Evolutionary conservation across 2,888 invertebrate genomes (phyloP).

Genomic region (Protonemura montana): DNA sequence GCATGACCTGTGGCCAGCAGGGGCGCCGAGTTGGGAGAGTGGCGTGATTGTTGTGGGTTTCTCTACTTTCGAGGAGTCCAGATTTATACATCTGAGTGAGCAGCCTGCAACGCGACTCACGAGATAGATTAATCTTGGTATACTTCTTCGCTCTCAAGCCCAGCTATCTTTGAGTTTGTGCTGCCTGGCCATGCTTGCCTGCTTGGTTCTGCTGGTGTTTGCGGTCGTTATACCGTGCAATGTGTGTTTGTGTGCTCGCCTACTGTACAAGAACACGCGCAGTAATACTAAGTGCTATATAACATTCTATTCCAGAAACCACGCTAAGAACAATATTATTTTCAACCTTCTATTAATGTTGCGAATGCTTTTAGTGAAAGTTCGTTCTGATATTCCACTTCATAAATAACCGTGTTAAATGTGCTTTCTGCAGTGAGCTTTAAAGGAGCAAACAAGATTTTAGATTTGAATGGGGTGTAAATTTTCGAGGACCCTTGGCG

Average conservation of each 20-base stretch:
- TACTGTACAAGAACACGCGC: neutral
- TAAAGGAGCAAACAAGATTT: neutral
- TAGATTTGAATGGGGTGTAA: neutral
- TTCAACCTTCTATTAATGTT: neutral
- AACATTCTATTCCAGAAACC: neutral
- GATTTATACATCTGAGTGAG: neutral
- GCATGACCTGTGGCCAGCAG: neutral
- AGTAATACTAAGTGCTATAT: neutral
- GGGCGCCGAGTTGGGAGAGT: neutral
- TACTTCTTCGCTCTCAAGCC: neutral
- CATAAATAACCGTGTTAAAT: conserved; percentile 12
- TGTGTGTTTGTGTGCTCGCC: neutral
- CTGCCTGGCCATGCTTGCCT: neutral
- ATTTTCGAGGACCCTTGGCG: neutral
- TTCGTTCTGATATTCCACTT: neutral
- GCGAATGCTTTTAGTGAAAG: neutral
- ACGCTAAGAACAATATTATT: neutral
- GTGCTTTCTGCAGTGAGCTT: neutral
- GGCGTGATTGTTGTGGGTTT: conserved; percentile 3
- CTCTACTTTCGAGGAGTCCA: neutral
- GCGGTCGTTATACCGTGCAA: neutral
- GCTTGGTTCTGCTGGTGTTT: neutral
- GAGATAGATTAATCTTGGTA: conserved; percentile 12
- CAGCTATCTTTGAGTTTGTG: neutral
- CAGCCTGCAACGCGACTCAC: neutral